These are phyloP conservation scores for Dreissena polymorpha DNA, from an alignment of 1,140 invertebrate species.

Conservation along the genomic window DNA sequence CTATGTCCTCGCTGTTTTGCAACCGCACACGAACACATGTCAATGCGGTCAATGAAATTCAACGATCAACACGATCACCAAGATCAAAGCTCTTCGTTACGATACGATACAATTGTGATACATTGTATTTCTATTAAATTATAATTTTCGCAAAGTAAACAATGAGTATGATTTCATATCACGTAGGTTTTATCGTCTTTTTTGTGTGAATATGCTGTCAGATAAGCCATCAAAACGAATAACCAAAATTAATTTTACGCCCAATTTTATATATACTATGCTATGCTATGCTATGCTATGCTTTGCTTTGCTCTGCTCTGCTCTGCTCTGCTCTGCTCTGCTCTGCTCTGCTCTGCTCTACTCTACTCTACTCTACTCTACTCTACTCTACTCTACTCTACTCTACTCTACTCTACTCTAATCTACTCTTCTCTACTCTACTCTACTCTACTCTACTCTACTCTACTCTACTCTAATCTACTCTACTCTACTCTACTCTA, in stretches of 20 bases:
- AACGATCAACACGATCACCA: too few species aligned
- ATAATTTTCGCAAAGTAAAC: too few species aligned
- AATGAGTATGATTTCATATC: too few species aligned
- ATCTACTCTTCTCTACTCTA: constrained; percentile 55
- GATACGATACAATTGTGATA: too few species aligned
- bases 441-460: constrained; percentile 61
- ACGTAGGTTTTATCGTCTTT: not conserved
- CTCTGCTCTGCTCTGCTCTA: constrained; percentile 61
- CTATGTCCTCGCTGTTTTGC: too few species aligned
- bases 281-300: constrained; percentile 45
- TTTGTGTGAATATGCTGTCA: too few species aligned
- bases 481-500: constrained; percentile 54
- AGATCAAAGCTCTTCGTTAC: too few species aligned
- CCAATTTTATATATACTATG: constrained; percentile 54
- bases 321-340: constrained; percentile 56
- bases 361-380: constrained; percentile 55
- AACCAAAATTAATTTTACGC: too few species aligned
- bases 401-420: constrained; percentile 50
- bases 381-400: constrained; percentile 53
- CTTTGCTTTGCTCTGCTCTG: constrained; percentile 56
- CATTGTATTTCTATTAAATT: not conserved
- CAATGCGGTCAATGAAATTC: too few species aligned
- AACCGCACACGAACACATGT: too few species aligned
- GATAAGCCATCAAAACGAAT: not conserved
- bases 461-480: too few species aligned